A percentile compares a stretch with the other conserved stretches of the same genome.
Conservation (phyloP, 2,888 invertebrate species). For the Rhingia rostrata region DNA sequence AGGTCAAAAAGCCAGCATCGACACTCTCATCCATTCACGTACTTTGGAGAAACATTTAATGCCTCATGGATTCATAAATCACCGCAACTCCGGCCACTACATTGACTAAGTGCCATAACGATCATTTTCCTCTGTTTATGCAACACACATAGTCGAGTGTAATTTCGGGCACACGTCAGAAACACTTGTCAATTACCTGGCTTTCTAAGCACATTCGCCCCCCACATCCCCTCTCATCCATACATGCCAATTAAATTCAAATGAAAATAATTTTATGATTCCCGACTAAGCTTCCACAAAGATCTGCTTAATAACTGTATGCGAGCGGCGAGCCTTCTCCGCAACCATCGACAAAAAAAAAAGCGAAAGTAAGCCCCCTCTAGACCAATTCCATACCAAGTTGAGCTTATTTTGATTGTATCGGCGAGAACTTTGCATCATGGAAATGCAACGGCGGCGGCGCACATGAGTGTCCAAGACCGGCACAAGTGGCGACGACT, state of each 20-base stretch:
- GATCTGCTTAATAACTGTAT: slow-evolving; percentile 55
- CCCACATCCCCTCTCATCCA: not conserved
- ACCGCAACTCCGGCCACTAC: slow-evolving; percentile 3
- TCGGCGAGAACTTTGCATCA: slow-evolving; percentile 45
- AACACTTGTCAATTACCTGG: slow-evolving; percentile 69
- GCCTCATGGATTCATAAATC: slow-evolving; percentile 48
- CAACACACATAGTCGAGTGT: slow-evolving; percentile 58
- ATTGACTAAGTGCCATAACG: slow-evolving; percentile 40
- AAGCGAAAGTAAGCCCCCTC: slow-evolving; percentile 64
- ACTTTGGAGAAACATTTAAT: slow-evolving; percentile 8
- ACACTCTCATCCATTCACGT: slow-evolving; percentile 37
- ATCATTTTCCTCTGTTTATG: slow-evolving; percentile 43
- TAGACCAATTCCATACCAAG: slow-evolving; percentile 62
- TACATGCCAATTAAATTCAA: slow-evolving; percentile 68
- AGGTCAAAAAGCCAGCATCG: slow-evolving; percentile 49
- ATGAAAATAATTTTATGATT: slow-evolving; percentile 68
- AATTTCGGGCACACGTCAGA: slow-evolving; percentile 69
- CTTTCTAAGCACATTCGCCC: not conserved
- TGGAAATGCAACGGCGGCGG: slow-evolving; percentile 31
- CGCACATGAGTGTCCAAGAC: slow-evolving; percentile 30
- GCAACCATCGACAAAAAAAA: slow-evolving; percentile 11
- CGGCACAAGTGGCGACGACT: slow-evolving; percentile 6
- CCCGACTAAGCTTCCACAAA: slow-evolving; percentile 62
- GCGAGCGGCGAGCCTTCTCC: slow-evolving; percentile 3
- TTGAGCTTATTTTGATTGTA: slow-evolving; percentile 62